These are phyloP conservation scores for Microcebus lehilahytsara DNA, from an alignment of 2,113 vertebrate species.

Conservation along the genomic window DNA sequence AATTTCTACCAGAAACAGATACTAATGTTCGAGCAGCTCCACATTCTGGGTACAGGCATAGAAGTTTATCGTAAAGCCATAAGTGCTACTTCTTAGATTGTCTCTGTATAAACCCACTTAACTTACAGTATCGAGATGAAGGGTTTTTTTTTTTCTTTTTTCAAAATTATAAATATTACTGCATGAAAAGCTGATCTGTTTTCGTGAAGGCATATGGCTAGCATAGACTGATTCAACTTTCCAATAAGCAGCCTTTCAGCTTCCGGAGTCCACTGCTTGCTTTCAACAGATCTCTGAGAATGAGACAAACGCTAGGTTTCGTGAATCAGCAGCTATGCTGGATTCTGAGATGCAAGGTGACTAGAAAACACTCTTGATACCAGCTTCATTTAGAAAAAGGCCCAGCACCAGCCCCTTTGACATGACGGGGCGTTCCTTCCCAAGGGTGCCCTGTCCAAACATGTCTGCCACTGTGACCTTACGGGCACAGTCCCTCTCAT, in stretches of 20 bases:
- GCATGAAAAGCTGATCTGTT: background rate
- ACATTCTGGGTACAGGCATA: background rate
- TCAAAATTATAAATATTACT: background rate
- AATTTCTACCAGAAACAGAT: too few species aligned
- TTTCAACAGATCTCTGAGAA: background rate
- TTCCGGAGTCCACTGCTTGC: background rate
- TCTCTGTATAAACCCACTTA: background rate
- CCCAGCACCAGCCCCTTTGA: too few species aligned
- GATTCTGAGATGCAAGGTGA: background rate
- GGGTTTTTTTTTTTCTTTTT: background rate
- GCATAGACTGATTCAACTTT: rapidly evolving
- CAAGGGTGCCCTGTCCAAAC: background rate
- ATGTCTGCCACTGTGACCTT: too few species aligned
- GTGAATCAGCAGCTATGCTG: background rate
- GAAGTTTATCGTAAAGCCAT: background rate
- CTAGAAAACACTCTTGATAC: background rate
- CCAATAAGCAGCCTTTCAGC: background rate
- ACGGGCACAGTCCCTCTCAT: background rate
- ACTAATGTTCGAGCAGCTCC: background rate
- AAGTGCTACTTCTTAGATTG: background rate
- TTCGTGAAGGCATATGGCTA: background rate
- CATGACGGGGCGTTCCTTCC: background rate
- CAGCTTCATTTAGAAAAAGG: background rate
- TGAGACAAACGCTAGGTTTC: background rate
- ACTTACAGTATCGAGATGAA: background rate